Evolutionary conservation across 2,113 vertebrate genomes (phyloP), one percentile per base, ranked within the genome.

Genomic region (Ammospiza nelsoni): DNA sequence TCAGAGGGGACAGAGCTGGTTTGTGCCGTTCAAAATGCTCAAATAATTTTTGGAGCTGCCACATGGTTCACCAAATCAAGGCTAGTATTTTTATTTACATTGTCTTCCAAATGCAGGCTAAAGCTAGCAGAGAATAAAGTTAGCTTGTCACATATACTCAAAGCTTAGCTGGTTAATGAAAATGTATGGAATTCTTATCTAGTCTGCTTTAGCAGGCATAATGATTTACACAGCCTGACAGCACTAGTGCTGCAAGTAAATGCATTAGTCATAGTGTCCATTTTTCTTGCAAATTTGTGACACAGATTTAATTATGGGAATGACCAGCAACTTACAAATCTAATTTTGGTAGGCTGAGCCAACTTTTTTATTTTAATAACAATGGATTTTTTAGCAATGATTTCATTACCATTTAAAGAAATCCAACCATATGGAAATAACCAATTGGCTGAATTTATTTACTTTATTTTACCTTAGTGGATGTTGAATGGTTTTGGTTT

Each of bases 301-400:
- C 98, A 98, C 78, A 98, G 97, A 98, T 98, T 98, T 97, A 98
- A 98, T 98, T 98, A 98, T 86, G 95, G 88, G 97, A 98, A 98
- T 98, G 98, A 98, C 98, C 97, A 97, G 98, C 97, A 98, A 98
- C 97, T 98, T 97, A 97, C 97, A 98, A 98, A 98, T 98, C 98
- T 97, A 98, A 98, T 98, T 98, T 98, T 97, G 97, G 96, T 95
- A 89, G 97, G 97, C 97, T 97, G 95, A 97, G 95, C 95, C 97
- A 98, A 97, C 95, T 98, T 98, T 97, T 98, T 96, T 91, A 95
- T 98, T 98, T 98, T 97, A 98, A 98, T 97, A 98, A 98, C 98
- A 98, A 98, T 98, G 97, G 97, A 98, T 98, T 98, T 98, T 96
- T 97, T 97, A 96, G 96, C 97, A 98, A 96, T 98, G 97, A 98